Percentiles rank a stretch among this genome's conserved stretches.
Evolutionary conservation across 2,797 vertebrate genomes (phyloP).

Genomic region (Sandelia bainsii): DNA sequence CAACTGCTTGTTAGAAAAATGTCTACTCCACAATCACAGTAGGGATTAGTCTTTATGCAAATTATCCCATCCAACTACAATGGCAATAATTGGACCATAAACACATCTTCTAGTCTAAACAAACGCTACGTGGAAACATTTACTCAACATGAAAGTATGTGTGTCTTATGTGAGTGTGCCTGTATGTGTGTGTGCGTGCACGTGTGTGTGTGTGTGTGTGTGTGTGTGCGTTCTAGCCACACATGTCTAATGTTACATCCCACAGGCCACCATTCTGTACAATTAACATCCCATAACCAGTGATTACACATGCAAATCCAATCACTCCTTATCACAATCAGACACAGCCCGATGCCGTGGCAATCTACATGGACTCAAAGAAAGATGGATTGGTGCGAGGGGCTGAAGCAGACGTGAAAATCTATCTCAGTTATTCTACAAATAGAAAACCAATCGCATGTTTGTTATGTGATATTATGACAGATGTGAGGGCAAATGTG

Average conservation of each 20-base stretch:
- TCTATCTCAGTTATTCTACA: conserved; percentile 78
- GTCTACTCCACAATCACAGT: conserved; percentile 46
- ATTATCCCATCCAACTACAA: conserved; percentile 32
- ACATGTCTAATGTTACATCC: conserved; percentile 61
- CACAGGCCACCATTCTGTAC: conserved; percentile 63
- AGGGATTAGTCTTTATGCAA: conserved; percentile 44
- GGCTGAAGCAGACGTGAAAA: conserved; percentile 69
- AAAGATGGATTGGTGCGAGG: conserved; percentile 72
- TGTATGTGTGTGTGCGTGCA: background rate
- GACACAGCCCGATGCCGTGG: conserved; percentile 40
- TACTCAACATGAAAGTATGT: conserved; percentile 14
- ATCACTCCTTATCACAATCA: conserved; percentile 73
- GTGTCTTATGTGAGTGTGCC: background rate
- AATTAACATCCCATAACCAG: conserved; percentile 78
- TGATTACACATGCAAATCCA: conserved; percentile 77
- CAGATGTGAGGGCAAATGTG: conserved; percentile 69
- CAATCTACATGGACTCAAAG: conserved; percentile 70
- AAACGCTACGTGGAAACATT: conserved; percentile 38
- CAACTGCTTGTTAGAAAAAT: conserved; percentile 19
- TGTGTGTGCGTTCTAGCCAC: background rate
- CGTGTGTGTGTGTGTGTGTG: background rate
- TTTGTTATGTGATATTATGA: conserved; percentile 78
- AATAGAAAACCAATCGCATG: conserved; percentile 80
- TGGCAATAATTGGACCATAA: conserved; percentile 46
- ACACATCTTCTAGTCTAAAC: conserved; percentile 53